A percentile compares a stretch with the other conserved stretches of the same genome.
These are phyloP conservation scores for Synchiropus splendidus DNA, from an alignment of 2,113 vertebrate species.

Conservation along the genomic window DNA sequence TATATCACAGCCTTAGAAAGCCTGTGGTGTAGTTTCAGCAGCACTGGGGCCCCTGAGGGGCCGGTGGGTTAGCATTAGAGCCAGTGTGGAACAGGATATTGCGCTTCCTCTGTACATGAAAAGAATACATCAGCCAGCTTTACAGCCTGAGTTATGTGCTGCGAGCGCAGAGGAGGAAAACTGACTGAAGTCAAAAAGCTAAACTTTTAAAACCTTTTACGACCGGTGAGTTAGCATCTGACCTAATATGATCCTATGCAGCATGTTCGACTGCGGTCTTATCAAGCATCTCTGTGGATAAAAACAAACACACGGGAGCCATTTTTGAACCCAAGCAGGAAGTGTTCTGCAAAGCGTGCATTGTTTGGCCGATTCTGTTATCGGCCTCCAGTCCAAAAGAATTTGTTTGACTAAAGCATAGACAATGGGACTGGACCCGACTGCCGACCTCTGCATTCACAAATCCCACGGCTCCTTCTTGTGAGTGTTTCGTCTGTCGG, in stretches of 20 bases:
- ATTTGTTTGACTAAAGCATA: slow-evolving; percentile 17
- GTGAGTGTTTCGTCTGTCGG: slow-evolving; percentile 51
- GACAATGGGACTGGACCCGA: slow-evolving; percentile 32
- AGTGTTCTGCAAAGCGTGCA: too few relatives aligned
- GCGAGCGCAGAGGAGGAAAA: slow-evolving; percentile 1
- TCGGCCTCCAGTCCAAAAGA: slow-evolving; percentile 23
- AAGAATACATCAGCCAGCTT: slow-evolving; percentile 52
- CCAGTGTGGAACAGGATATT: slow-evolving; percentile 61
- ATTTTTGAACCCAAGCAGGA: too few relatives aligned
- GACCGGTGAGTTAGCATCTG: too few relatives aligned
- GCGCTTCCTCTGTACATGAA: slow-evolving; percentile 59
- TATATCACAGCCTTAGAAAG: slow-evolving; percentile 43
- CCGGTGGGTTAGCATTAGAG: slow-evolving; percentile 38
- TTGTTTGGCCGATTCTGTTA: background rate
- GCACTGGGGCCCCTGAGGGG: slow-evolving; percentile 30
- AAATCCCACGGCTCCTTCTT: slow-evolving; percentile 19
- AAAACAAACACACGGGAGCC: background rate
- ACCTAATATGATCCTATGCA: too few relatives aligned
- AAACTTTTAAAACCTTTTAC: too few relatives aligned
- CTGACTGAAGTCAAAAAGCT: slow-evolving; percentile 1
- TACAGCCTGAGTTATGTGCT: slow-evolving; percentile 43
- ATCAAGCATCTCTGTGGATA: too few relatives aligned
- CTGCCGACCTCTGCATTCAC: too few relatives aligned
- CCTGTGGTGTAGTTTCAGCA: slow-evolving; percentile 40
- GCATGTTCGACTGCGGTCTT: too few relatives aligned